A percentile compares a stretch with the other conserved stretches of the same genome.
Conservation (phyloP, 2,888 invertebrate genomes). For the Thera obeliscata region DNA sequence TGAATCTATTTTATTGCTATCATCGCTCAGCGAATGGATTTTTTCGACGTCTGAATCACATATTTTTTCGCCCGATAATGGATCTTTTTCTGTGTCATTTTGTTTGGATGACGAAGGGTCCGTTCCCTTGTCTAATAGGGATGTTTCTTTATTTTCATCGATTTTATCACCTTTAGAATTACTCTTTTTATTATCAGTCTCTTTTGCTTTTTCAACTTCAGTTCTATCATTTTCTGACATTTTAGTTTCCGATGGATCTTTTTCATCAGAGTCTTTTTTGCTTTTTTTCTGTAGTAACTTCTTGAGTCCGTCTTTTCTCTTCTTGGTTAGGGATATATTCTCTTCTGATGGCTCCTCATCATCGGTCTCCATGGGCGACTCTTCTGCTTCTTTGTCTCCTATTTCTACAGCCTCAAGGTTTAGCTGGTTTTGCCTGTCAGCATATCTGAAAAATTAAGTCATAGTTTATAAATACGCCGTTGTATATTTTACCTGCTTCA, state of each 20-base stretch:
- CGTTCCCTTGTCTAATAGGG: slow-evolving; percentile 1
- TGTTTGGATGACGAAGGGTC: slow-evolving; percentile 5
- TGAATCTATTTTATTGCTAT: slow-evolving; percentile 59
- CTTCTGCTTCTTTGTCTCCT: slow-evolving; percentile 76
- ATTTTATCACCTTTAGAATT: slow-evolving; percentile 1
- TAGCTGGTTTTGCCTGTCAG: slow-evolving; percentile 71
- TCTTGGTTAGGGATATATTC: slow-evolving; percentile 56
- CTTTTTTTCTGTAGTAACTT: slow-evolving; percentile 66
- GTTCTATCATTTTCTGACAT: slow-evolving; percentile 22
- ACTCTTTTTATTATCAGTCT: slow-evolving; percentile 11
- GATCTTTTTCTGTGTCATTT: slow-evolving; percentile 8
- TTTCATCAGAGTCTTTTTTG: slow-evolving; percentile 48
- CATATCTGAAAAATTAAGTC: slow-evolving; percentile 61
- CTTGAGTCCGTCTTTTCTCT: slow-evolving; percentile 68
- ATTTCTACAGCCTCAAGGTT: slow-evolving; percentile 74
- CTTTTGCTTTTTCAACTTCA: slow-evolving; percentile 29
- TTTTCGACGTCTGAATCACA: slow-evolving; percentile 37
- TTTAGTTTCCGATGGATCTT: slow-evolving; percentile 35
- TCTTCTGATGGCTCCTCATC: slow-evolving; percentile 64
- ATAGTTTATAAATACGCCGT: neutral
- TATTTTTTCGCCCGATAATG: neutral
- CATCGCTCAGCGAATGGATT: slow-evolving; percentile 55
- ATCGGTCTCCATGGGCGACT: slow-evolving; percentile 74
- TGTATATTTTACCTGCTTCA: neutral
- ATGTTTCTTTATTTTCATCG: slow-evolving; percentile 16